Conservation (phyloP, 2,888 invertebrate genomes). For the Maniola hyperantus region DNA sequence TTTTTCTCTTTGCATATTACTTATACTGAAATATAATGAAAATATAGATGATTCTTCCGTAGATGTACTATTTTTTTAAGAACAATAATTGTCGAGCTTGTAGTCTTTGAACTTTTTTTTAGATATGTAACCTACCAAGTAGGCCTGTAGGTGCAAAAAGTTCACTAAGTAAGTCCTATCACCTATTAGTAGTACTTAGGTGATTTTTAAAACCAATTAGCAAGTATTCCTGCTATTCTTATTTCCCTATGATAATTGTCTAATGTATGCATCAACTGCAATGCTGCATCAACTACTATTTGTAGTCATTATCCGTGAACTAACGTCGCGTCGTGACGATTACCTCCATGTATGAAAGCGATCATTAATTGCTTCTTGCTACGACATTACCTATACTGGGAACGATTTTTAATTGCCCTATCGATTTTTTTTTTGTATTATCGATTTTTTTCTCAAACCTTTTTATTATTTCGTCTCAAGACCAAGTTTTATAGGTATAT, state of each 20-base stretch:
- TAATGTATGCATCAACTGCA: constrained; percentile 32
- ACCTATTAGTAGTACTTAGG: constrained; percentile 30
- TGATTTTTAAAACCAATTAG: constrained; percentile 22
- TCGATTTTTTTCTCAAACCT: background rate
- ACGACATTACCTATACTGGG: constrained; percentile 26
- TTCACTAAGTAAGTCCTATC: background rate
- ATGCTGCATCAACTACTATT: constrained; percentile 36
- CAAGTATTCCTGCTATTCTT: constrained; percentile 26
- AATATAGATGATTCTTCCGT: too few relatives aligned
- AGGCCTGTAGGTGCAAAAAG: too few relatives aligned
- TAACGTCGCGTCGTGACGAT: constrained; percentile 34
- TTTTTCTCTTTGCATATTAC: too few relatives aligned
- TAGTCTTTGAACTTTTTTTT: too few relatives aligned
- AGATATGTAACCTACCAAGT: too few relatives aligned
- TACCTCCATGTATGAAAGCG: constrained; percentile 39
- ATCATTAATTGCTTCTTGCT: constrained; percentile 32
- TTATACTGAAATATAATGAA: too few relatives aligned
- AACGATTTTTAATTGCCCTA: constrained; percentile 20
- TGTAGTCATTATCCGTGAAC: constrained; percentile 37
- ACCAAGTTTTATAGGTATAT: too few relatives aligned
- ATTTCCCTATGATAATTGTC: constrained; percentile 36
- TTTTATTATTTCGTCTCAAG: background rate
- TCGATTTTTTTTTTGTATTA: background rate
- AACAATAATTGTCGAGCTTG: too few relatives aligned
- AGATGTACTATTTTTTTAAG: too few relatives aligned